Conservation (phyloP, 2,113 vertebrate genomes). For the Arothron firmamentum region DNA sequence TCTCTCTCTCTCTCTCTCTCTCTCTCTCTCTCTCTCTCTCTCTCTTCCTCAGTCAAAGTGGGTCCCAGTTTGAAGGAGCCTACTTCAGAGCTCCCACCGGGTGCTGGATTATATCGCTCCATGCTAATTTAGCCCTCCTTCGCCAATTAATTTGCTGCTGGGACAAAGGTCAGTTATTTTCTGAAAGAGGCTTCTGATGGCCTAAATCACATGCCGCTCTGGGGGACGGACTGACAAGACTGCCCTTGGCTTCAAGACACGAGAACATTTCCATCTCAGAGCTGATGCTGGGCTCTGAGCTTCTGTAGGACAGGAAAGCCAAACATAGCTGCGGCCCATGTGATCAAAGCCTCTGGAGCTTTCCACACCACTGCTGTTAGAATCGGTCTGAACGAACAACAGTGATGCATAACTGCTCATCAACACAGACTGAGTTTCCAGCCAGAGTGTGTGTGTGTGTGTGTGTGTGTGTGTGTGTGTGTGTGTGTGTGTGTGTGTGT, state of each 20-base stretch:
- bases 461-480: too few relatives aligned
- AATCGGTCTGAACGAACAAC: too few relatives aligned
- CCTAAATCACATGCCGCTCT: constrained; percentile 62
- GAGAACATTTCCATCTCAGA: too few relatives aligned
- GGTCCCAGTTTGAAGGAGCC: constrained; percentile 58
- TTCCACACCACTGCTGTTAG: too few relatives aligned
- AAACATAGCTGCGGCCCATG: too few relatives aligned
- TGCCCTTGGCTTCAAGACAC: constrained; percentile 13
- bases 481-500: too few relatives aligned
- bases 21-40: constrained; percentile 45
- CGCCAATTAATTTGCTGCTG: constrained; percentile 70
- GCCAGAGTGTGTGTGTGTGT: too few relatives aligned
- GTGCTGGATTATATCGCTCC: constrained; percentile 53
- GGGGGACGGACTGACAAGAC: constrained; percentile 21
- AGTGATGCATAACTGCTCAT: too few relatives aligned
- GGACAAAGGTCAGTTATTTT: constrained; percentile 71
- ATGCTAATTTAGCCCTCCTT: constrained; percentile 60
- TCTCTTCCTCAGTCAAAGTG: constrained; percentile 44
- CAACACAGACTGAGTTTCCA: too few relatives aligned
- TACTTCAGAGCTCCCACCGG: constrained; percentile 69
- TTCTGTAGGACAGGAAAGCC: too few relatives aligned
- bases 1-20: constrained; percentile 42
- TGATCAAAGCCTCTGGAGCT: too few relatives aligned
- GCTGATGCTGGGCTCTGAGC: too few relatives aligned
- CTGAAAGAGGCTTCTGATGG: constrained; percentile 56